Evolutionary conservation across 2,113 vertebrate genomes (phyloP).

Genomic region (Gymnobelideus leadbeateri): DNA sequence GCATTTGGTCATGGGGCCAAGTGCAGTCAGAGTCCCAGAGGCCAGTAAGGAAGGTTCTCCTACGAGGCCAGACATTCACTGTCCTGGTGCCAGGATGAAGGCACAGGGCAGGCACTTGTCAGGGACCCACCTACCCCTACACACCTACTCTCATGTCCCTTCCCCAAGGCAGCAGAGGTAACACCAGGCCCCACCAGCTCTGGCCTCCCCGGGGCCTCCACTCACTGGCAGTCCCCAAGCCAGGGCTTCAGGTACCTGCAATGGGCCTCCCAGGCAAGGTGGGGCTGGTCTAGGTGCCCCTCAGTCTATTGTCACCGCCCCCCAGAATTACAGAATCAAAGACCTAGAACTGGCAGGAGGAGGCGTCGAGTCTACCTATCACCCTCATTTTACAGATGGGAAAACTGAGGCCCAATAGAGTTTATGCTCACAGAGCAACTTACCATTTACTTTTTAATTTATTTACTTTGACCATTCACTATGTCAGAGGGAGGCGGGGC

Average conservation of each 20-base stretch:
- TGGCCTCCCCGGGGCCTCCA: not conserved
- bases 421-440: not conserved
- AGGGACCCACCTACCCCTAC: not conserved
- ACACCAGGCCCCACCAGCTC: not conserved
- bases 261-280: not conserved
- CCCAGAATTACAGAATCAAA: not conserved
- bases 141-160: not conserved
- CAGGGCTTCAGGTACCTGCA: not conserved
- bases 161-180: not conserved
- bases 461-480: not conserved
- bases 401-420: not conserved
- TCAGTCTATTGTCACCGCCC: not conserved
- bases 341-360: not conserved
- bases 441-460: not conserved
- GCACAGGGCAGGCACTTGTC: not conserved
- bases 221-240: not conserved
- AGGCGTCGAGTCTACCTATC: not conserved
- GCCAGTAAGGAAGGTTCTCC: not conserved
- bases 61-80: not conserved
- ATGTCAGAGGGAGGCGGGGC: not conserved
- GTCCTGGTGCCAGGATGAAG: not conserved
- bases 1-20: not conserved
- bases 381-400: not conserved
- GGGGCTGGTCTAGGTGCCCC: not conserved
- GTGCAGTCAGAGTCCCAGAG: not conserved